Evolutionary conservation across 2,797 vertebrate genomes (phyloP).

Genomic region (Pseudopleuronectes americanus): DNA sequence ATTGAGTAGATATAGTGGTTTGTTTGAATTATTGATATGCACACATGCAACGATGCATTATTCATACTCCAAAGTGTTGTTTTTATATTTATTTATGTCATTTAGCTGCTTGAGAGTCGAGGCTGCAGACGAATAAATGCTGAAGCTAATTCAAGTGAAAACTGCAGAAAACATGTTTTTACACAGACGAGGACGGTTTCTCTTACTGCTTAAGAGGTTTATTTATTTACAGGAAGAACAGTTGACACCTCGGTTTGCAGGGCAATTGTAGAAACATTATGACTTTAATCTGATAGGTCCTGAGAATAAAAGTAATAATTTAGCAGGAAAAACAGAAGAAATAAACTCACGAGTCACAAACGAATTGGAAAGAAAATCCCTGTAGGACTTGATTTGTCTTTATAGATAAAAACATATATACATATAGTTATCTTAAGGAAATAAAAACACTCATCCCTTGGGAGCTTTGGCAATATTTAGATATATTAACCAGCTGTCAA

Average conservation of each 20-base stretch:
- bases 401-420: not conserved
- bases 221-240: slow-evolving; percentile 5
- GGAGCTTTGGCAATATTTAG: too few relatives aligned
- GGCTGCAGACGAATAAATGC: slow-evolving; percentile 45
- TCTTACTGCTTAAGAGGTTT: not conserved
- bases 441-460: too few relatives aligned
- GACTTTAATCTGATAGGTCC: not conserved
- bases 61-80: slow-evolving; percentile 88
- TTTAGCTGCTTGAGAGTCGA: slow-evolving; percentile 66
- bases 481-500: slow-evolving; percentile 5
- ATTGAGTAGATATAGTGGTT: slow-evolving; percentile 94
- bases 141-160: slow-evolving; percentile 38
- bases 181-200: not conserved
- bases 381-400: not conserved
- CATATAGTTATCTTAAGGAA: too few relatives aligned
- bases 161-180: slow-evolving; percentile 4
- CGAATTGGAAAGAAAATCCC: too few relatives aligned
- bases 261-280: not conserved
- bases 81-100: slow-evolving; percentile 83
- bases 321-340: not conserved
- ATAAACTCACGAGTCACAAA: not conserved
- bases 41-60: slow-evolving; percentile 93
- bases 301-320: not conserved
- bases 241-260: slow-evolving; percentile 1
- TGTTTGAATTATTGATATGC: slow-evolving; percentile 94